Conservation (phyloP, 2,113 vertebrate genomes). For the Mesoclemmys tuberculata region DNA sequence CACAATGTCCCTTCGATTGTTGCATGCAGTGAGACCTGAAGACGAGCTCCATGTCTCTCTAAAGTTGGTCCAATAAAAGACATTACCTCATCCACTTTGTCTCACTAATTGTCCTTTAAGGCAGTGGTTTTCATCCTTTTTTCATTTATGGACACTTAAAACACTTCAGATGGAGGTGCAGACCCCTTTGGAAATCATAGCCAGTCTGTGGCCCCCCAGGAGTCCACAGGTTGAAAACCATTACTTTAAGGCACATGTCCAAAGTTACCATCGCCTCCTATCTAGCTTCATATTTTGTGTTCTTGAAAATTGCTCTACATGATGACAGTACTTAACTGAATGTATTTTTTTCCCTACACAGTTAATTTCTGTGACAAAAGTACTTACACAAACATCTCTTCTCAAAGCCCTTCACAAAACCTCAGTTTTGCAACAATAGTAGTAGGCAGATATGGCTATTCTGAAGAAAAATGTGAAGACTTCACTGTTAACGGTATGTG, state of each 20-base stretch:
- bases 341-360: neutral
- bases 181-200: neutral
- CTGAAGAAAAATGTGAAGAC: constrained; percentile 28
- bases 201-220: neutral
- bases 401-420: neutral
- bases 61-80: neutral
- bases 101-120: neutral
- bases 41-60: no score
- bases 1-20: no score
- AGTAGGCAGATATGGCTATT: constrained; percentile 53
- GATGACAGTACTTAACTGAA: neutral
- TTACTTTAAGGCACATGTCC: neutral
- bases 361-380: constrained; percentile 72
- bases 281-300: neutral
- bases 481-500: constrained; percentile 52
- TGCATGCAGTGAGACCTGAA: no score
- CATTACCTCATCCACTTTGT: neutral
- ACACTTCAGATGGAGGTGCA: neutral
- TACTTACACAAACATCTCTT: neutral
- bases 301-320: constrained; percentile 10
- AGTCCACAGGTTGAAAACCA: neutral
- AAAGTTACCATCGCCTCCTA: neutral
- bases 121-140: neutral
- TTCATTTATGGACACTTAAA: neutral
- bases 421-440: constrained; percentile 59